A percentile compares a stretch with the other conserved stretches of the same genome.
phyloP scores from a whole-genome alignment of 2,113 vertebrate species.

The Chinchilla lanigera region DNA sequence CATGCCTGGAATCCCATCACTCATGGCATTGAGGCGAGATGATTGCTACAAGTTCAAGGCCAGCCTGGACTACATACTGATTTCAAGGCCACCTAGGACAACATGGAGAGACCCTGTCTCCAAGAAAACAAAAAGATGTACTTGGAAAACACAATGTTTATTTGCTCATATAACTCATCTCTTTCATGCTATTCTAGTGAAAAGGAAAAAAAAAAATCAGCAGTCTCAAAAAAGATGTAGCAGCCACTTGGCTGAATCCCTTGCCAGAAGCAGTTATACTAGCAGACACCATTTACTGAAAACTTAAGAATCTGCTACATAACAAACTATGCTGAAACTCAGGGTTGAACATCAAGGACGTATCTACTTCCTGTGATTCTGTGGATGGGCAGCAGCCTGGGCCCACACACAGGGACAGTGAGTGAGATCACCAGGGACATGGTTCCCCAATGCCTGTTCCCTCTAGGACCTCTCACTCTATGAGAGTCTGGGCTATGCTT shows the following conservation, averaged over 20 bases:
- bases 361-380: background rate
- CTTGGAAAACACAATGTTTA: background rate
- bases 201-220: background rate
- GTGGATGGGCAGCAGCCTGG: background rate
- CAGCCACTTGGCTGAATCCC: background rate
- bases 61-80: background rate
- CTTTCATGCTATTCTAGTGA: background rate
- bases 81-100: background rate
- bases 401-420: background rate
- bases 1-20: background rate
- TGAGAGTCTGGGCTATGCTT: background rate
- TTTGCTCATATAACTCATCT: background rate
- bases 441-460: background rate
- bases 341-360: background rate
- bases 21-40: background rate
- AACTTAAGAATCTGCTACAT: background rate
- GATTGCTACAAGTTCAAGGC: background rate
- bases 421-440: background rate
- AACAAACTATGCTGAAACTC: background rate
- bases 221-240: conserved; percentile 9
- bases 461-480: background rate
- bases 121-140: background rate
- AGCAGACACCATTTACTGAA: background rate
- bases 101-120: background rate
- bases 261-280: background rate